Base-by-base conservation (phyloP, 2,797 vertebrate species). In the Podargus strigoides region DNA sequence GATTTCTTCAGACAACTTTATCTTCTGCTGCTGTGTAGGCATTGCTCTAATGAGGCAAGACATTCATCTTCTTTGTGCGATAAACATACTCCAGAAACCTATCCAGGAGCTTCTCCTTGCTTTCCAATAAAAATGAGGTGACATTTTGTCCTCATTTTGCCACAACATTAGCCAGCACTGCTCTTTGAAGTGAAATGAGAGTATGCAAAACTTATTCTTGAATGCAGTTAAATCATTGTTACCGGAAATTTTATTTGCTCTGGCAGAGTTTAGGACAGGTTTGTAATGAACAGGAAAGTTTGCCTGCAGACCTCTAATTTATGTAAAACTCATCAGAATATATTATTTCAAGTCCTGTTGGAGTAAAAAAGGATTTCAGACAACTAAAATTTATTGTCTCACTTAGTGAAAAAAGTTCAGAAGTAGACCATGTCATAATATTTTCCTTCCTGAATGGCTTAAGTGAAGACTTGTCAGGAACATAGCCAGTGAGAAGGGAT, bases 151-250 rank as follows among this genome's bases (percentile, higher is more conserved):
- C 39, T 75, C 46, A 14, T 73, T 84, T 55, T 76, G n/a, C 39
- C 14, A 62, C 20, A 32, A 15, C 47, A 52, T 67, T 88, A 89
- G 27, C 58, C 53, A 89, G 50, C 39, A 46, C 34, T n/a, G 37
- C 55, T 78, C 26, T 83, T 80, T 86, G 85, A 81, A 87, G 37
- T 30, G 55, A n/a, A n/a, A 58, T 96, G 88, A 95, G 90, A 95
- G 47, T 93, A 50, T 82, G 30, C 83, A 91, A 96, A 90, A 77
- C 6, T 49, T 50, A 36, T 5, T 46, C 63, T 49, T 66, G 3
- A 92, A 28, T 75, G 74, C 7, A 46, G 13, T 53, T 56, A 84
- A 62, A 34, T 79, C 22, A 55, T 62, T 9, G 39, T 79, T 67
- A 24, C 50, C 44, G 55, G 26, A 79, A 69, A 42, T 47, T 83